These are phyloP conservation scores for Acromyrmex charruanus DNA, from an alignment of 1,140 invertebrate genomes.

Conservation along the genomic window DNA sequence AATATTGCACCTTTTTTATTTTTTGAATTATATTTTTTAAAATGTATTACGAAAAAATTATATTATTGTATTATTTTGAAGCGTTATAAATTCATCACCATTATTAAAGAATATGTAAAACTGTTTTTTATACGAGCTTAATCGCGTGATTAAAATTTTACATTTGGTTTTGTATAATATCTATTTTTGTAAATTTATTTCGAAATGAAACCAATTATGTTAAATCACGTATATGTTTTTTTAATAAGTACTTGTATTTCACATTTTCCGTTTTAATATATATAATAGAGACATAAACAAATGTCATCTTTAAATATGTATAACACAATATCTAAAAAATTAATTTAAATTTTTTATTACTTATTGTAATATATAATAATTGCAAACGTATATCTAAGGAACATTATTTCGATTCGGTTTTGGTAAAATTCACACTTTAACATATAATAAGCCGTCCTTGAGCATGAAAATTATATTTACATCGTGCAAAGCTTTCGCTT, in stretches of 20 bases:
- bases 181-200: neutral
- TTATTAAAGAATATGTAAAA: neutral
- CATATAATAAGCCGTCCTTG: neutral
- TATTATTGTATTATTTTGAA: neutral
- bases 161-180: neutral
- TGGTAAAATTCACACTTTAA: neutral
- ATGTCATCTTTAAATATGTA: neutral
- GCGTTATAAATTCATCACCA: neutral
- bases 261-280: neutral
- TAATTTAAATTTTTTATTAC: conserved; percentile 5
- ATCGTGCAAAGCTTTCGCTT: conserved; percentile 6
- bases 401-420: neutral
- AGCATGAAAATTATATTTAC: conserved; percentile 13
- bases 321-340: neutral
- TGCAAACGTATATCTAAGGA: neutral
- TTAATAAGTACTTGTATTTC: neutral
- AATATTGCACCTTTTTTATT: neutral
- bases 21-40: neutral
- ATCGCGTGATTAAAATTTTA: neutral
- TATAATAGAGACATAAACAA: too few relatives aligned
- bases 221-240: neutral
- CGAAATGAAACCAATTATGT: neutral
- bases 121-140: neutral
- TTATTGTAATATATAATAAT: neutral
- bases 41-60: neutral